phyloP scores from a whole-genome alignment of 1,140 invertebrate species.

The Linepithema humile region DNA sequence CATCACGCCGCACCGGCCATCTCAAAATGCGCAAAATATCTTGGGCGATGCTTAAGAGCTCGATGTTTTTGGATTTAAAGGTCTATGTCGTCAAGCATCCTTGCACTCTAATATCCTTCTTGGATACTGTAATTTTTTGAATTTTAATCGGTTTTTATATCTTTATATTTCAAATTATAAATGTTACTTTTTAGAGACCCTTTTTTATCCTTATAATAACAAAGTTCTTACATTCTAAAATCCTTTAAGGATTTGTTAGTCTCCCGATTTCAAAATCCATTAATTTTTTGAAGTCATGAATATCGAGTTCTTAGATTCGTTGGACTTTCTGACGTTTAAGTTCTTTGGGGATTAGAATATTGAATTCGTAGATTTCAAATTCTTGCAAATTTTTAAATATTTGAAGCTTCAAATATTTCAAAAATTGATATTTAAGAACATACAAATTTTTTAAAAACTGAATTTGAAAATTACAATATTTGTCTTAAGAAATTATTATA shows the following conservation, averaged over 20 bases:
- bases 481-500: too few species aligned
- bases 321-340: background rate
- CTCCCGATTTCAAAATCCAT: background rate
- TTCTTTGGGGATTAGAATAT: background rate
- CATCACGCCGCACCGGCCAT: conserved; percentile 18
- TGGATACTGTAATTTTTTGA: background rate
- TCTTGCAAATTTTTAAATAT: background rate
- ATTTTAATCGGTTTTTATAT: background rate
- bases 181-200: background rate
- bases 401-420: background rate
- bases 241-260: background rate
- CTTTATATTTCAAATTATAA: background rate
- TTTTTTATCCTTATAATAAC: too few species aligned
- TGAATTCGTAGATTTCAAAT: background rate
- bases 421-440: background rate
- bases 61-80: conserved; percentile 47
- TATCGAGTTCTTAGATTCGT: background rate
- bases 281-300: background rate
- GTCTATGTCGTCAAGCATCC: conserved; percentile 22
- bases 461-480: too few species aligned
- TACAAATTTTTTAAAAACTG: too few species aligned
- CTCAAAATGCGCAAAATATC: conserved; percentile 28
- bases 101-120: background rate
- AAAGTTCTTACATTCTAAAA: background rate
- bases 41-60: conserved; percentile 8